A percentile compares a stretch with the other conserved stretches of the same genome.
Evolutionary conservation across 2,888 invertebrate genomes (phyloP).

Genomic region (Drosophila eohydei): DNA sequence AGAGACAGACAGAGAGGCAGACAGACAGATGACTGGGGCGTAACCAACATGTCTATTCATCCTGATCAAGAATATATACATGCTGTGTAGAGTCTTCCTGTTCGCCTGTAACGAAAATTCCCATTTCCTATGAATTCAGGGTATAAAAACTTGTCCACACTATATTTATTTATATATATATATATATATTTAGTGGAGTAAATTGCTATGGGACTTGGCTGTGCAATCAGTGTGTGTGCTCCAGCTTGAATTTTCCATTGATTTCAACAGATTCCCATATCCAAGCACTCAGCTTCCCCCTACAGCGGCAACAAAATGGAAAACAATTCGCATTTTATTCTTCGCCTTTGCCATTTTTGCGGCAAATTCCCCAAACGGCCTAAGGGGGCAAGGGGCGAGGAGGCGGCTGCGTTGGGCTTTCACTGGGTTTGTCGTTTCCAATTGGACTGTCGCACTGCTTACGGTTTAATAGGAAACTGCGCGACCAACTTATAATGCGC

Average conservation of each 20-base stretch:
- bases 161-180: background rate
- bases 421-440: slow-evolving; percentile 15
- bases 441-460: slow-evolving; percentile 54
- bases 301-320: background rate
- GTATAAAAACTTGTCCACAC: background rate
- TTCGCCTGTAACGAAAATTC: background rate
- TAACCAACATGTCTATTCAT: background rate
- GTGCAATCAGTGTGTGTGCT: slow-evolving; percentile 10
- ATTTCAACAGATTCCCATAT: slow-evolving; percentile 1
- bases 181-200: slow-evolving; percentile 10
- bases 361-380: slow-evolving; percentile 46
- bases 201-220: slow-evolving; percentile 12
- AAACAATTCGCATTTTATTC: slow-evolving; percentile 42
- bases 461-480: slow-evolving; percentile 60
- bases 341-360: slow-evolving; percentile 44
- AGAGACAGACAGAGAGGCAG: background rate
- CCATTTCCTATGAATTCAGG: background rate
- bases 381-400: background rate
- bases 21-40: too few relatives aligned
- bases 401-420: background rate
- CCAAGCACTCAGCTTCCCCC: background rate
- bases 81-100: too few relatives aligned
- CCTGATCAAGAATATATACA: background rate
- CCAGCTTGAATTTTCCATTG: slow-evolving; percentile 8
- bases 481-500: slow-evolving; percentile 65